These are phyloP conservation scores for Hippocampus comes DNA, from an alignment of 2,113 vertebrate genomes.

Conservation along the genomic window DNA sequence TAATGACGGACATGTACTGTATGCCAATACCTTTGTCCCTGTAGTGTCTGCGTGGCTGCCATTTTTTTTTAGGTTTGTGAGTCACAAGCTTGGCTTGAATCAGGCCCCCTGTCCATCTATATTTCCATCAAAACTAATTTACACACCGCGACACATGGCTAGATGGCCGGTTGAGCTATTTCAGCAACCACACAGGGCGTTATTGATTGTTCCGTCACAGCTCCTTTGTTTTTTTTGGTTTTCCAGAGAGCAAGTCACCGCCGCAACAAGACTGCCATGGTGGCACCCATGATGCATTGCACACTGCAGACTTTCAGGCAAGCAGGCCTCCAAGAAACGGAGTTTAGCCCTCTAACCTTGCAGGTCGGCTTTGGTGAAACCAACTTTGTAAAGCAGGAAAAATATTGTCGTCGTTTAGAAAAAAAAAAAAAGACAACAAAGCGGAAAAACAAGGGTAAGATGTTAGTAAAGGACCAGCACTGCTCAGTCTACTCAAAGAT, in stretches of 20 bases:
- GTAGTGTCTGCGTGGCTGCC: no score
- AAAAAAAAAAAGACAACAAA: slow-evolving; percentile 46
- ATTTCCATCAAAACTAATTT: neutral
- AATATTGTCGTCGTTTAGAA: slow-evolving; percentile 11
- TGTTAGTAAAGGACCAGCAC: slow-evolving; percentile 78
- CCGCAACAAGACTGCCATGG: slow-evolving; percentile 52
- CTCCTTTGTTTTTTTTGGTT: neutral
- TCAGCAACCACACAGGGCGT: neutral
- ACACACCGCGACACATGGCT: no score
- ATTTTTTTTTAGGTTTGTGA: no score
- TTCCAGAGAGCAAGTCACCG: slow-evolving; percentile 41
- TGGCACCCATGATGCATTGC: slow-evolving; percentile 73
- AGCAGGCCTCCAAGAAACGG: slow-evolving; percentile 66
- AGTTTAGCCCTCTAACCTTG: slow-evolving; percentile 88
- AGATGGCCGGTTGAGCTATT: neutral
- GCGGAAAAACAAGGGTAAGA: slow-evolving; percentile 69
- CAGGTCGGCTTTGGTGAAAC: slow-evolving; percentile 98
- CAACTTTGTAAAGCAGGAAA: slow-evolving; percentile 89
- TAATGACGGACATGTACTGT: no score
- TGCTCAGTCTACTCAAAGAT: slow-evolving; percentile 30
- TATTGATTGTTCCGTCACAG: neutral
- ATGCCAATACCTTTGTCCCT: no score
- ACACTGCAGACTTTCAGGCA: slow-evolving; percentile 77
- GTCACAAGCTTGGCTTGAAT: no score
- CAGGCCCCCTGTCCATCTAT: neutral